Conservation (phyloP, 2,888 invertebrate species). For the Apocheima hispidaria region DNA sequence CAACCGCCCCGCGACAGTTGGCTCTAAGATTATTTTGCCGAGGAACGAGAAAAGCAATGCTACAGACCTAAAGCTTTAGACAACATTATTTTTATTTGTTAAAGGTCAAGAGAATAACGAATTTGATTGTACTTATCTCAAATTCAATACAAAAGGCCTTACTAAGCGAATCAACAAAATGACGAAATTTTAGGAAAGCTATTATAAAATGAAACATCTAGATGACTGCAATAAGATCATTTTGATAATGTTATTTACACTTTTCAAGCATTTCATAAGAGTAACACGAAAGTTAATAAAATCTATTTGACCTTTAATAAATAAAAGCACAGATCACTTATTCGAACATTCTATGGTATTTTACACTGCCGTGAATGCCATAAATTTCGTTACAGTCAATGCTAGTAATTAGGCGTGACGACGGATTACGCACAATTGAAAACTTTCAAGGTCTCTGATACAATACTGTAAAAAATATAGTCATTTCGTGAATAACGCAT, state of each 20-base stretch:
- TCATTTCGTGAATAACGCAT: slow-evolving; percentile 41
- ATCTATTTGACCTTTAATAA: not conserved
- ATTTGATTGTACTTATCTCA: slow-evolving; percentile 1
- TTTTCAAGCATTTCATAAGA: not conserved
- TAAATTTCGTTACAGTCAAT: slow-evolving; percentile 39
- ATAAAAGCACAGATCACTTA: not conserved
- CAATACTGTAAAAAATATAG: slow-evolving; percentile 26
- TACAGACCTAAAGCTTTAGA: not conserved
- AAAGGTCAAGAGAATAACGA: slow-evolving; percentile 5
- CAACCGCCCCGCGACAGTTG: slow-evolving; percentile 56
- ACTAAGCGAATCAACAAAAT: not conserved
- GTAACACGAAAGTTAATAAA: not conserved
- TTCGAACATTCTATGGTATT: slow-evolving; percentile 25
- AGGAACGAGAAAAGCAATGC: slow-evolving; percentile 53
- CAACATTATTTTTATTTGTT: not conserved
- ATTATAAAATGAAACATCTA: not conserved
- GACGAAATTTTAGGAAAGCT: not conserved
- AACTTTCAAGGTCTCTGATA: slow-evolving; percentile 39
- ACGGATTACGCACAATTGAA: slow-evolving; percentile 39
- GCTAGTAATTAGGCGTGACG: slow-evolving; percentile 44
- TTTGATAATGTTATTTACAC: not conserved
- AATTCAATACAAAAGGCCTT: not conserved
- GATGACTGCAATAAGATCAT: not conserved
- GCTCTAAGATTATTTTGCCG: slow-evolving; percentile 53
- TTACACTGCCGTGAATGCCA: slow-evolving; percentile 32